A percentile compares a stretch with the other conserved stretches of the same genome.
phyloP scores from a whole-genome alignment of 1,140 invertebrate genomes.

The Globodera ellingtonae region DNA sequence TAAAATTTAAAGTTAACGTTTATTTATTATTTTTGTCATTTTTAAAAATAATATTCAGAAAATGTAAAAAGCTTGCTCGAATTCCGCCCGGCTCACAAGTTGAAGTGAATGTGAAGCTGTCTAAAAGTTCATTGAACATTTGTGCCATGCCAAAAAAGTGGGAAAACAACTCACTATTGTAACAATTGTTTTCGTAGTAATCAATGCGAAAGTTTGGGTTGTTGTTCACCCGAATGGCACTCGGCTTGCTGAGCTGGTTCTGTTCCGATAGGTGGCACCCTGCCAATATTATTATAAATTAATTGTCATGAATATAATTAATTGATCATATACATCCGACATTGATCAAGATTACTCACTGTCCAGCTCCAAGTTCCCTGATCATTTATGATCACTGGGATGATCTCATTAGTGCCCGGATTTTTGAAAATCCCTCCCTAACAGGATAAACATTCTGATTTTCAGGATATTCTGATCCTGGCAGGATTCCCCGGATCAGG shows the following conservation, averaged over 20 bases:
- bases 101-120: slow-evolving; percentile 60
- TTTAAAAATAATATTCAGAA: not conserved
- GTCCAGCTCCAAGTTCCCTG: too few species aligned
- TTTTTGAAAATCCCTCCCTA: too few species aligned
- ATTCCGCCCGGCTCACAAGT: slow-evolving; percentile 58
- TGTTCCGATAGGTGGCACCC: slow-evolving; percentile 59
- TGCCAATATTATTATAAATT: slow-evolving; percentile 25
- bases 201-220: slow-evolving; percentile 64
- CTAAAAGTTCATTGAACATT: slow-evolving; percentile 36
- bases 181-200: slow-evolving; percentile 65
- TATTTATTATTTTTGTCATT: not conserved
- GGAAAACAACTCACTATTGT: slow-evolving; percentile 53
- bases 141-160: not conserved
- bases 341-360: too few species aligned
- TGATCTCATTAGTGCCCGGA: too few species aligned
- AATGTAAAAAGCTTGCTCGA: slow-evolving; percentile 30
- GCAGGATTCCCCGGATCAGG: too few species aligned
- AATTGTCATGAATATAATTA: too few species aligned
- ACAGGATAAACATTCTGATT: too few species aligned
- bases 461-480: too few species aligned
- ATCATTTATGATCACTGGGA: too few species aligned
- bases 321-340: too few species aligned
- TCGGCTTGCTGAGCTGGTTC: slow-evolving; percentile 63
- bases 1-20: too few species aligned
- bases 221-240: slow-evolving; percentile 60